Evolutionary conservation across 2,113 vertebrate species (phyloP).

Genomic region (Atractosteus spatula): DNA sequence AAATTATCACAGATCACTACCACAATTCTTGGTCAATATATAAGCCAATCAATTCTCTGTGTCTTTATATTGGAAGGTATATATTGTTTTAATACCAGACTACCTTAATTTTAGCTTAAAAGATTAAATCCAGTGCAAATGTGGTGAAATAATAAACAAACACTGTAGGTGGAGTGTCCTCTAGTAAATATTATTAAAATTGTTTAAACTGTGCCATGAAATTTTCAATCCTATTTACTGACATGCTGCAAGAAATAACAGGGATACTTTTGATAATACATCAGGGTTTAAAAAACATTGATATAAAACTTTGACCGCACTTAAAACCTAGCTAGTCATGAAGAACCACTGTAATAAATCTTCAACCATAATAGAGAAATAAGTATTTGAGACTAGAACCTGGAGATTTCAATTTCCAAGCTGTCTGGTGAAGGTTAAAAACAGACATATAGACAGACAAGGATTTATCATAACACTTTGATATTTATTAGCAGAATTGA

Average conservation of each 20-base stretch:
- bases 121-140: background rate
- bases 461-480: background rate
- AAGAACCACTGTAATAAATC: no score
- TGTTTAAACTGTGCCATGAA: no score
- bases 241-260: no score
- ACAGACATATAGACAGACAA: slow-evolving; percentile 10
- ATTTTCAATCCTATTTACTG: no score
- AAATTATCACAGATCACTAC: background rate
- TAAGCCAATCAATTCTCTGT: background rate
- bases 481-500: background rate
- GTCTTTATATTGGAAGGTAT: slow-evolving; percentile 13
- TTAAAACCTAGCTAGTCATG: no score
- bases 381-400: slow-evolving; percentile 23
- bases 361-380: slow-evolving; percentile 12
- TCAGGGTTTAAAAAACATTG: no score
- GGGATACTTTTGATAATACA: no score
- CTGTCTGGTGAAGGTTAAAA: slow-evolving; percentile 17
- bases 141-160: no score
- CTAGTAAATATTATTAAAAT: no score
- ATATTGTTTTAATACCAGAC: background rate
- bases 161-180: no score
- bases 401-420: slow-evolving; percentile 11
- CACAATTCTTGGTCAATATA: background rate
- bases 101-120: slow-evolving; percentile 15
- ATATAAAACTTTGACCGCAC: no score